A percentile compares a stretch with the other conserved stretches of the same genome.
phyloP scores from a whole-genome alignment of 2,888 invertebrate genomes.

The Gnatocerus cornutus region DNA sequence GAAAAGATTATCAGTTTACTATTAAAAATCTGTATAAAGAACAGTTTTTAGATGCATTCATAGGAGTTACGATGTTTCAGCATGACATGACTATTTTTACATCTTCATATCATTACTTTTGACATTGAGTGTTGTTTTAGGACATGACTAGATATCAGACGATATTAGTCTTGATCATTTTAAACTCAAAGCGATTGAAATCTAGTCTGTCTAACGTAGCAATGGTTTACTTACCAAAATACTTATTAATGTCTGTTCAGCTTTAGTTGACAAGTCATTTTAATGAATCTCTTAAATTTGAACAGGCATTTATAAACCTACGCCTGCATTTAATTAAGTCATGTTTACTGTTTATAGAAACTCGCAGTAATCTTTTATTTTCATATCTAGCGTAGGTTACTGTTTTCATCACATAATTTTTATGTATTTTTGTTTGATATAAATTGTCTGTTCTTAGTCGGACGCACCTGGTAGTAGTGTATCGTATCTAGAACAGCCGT shows the following conservation, averaged over 20 bases:
- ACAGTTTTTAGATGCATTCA: constrained; percentile 8
- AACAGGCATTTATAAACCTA: no score
- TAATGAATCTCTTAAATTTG: no score
- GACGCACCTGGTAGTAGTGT: constrained; percentile 71
- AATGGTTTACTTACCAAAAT: neutral
- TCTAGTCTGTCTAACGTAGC: neutral
- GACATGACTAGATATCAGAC: neutral
- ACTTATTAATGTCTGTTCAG: neutral
- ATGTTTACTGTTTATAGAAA: no score
- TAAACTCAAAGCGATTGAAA: no score
- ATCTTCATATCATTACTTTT: constrained; percentile 10
- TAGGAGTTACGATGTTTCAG: neutral
- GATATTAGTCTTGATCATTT: no score
- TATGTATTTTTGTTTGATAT: neutral
- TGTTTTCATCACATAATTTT: neutral
- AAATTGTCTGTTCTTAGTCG: constrained; percentile 66
- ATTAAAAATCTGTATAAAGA: neutral
- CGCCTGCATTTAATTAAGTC: no score
- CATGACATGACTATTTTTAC: constrained; percentile 3
- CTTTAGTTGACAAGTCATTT: no score
- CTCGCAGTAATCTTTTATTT: no score
- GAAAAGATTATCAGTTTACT: no score
- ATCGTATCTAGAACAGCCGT: constrained; percentile 62
- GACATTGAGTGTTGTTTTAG: constrained; percentile 1
- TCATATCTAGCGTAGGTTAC: no score